These are phyloP conservation scores for Alentia gelatinosa DNA, from an alignment of 2,888 invertebrate species.

Conservation along the genomic window DNA sequence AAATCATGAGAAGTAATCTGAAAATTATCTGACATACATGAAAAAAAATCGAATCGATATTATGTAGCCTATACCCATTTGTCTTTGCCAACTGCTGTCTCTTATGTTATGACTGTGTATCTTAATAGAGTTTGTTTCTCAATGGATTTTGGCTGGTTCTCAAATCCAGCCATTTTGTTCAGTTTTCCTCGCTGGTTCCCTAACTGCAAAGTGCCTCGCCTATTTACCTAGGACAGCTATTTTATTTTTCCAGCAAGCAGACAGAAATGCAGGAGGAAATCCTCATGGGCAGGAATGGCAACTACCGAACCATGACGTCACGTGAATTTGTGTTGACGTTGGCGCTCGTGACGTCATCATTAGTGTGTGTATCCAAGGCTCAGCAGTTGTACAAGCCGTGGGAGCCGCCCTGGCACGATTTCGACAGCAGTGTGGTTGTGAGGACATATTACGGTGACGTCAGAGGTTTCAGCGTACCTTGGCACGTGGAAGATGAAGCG, in stretches of 20 bases:
- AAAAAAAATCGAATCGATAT: no score
- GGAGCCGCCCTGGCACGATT: conserved; percentile 52
- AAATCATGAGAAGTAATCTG: no score
- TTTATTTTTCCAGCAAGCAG: not conserved
- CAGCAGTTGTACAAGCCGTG: not conserved
- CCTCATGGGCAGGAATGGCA: not conserved
- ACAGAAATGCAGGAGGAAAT: not conserved
- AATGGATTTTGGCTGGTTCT: not conserved
- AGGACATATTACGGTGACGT: conserved; percentile 57
- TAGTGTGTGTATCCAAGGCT: not conserved
- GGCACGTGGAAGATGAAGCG: conserved; percentile 64
- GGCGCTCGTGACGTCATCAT: not conserved
- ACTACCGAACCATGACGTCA: not conserved
- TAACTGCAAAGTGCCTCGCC: not conserved
- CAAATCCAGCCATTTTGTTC: not conserved
- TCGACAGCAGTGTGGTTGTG: conserved; percentile 56
- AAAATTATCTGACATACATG: no score
- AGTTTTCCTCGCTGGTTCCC: not conserved
- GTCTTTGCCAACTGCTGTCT: no score
- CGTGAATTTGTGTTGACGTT: not conserved
- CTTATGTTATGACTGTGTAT: no score
- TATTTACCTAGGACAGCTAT: not conserved
- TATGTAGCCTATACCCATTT: no score
- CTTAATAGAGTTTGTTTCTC: no score
- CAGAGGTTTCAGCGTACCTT: conserved; percentile 62